phyloP scores from a whole-genome alignment of 2,888 invertebrate genomes.

The Hyposoter dolosus region DNA sequence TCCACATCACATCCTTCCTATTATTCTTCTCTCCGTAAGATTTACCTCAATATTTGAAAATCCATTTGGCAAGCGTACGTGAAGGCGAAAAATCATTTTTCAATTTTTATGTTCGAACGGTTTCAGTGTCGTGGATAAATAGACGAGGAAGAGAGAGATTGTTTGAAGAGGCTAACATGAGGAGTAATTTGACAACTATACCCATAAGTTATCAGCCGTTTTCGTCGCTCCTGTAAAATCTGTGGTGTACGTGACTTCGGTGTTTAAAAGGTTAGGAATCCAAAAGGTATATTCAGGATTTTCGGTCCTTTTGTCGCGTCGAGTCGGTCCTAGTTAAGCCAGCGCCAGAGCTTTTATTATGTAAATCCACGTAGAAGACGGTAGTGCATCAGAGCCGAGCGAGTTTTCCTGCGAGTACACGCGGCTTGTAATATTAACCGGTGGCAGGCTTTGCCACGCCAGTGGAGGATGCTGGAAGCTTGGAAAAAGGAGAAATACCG shows the following conservation, averaged over 20 bases:
- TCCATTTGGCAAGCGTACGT: background rate
- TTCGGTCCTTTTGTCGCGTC: slow-evolving; percentile 63
- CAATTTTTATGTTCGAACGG: background rate
- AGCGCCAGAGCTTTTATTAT: slow-evolving; percentile 76
- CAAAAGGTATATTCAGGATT: slow-evolving; percentile 35
- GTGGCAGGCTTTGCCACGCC: slow-evolving; percentile 66
- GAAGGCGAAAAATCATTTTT: background rate
- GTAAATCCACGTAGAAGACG: slow-evolving; percentile 78
- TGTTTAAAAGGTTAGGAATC: slow-evolving; percentile 10
- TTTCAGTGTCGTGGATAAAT: background rate
- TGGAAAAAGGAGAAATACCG: slow-evolving; percentile 25
- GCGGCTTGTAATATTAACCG: slow-evolving; percentile 81
- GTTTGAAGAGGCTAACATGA: background rate
- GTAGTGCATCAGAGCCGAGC: slow-evolving; percentile 66
- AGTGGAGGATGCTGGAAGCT: slow-evolving; percentile 26
- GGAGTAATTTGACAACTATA: background rate
- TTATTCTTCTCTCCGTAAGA: background rate
- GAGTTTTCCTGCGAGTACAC: slow-evolving; percentile 71
- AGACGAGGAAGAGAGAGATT: background rate
- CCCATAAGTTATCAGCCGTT: slow-evolving; percentile 2
- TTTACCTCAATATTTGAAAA: background rate
- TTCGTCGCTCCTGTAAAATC: slow-evolving; percentile 4
- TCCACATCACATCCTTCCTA: background rate
- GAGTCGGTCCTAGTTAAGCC: slow-evolving; percentile 32
- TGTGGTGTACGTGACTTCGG: background rate